Evolutionary conservation across 2,113 vertebrate species (phyloP), one percentile per base, ranked within the genome.

Genomic region (Dicentrarchus labrax): DNA sequence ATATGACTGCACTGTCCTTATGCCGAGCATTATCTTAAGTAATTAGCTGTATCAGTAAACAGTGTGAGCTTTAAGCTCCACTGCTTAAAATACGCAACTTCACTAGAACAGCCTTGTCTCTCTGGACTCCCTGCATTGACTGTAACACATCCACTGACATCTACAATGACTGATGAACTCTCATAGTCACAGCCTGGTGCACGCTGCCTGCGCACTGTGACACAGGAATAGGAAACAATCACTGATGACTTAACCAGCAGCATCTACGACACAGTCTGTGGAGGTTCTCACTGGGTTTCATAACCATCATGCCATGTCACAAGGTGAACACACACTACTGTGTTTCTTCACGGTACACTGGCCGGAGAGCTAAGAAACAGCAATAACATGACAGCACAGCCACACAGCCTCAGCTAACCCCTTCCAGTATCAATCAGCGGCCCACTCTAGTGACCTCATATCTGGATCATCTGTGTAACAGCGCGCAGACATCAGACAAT

Each of bases 401-500:
- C 65, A 13, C 22, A 9, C 45, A 76, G 68, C 84, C 83, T 86
- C 78, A 67, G 82, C 84, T 86, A 74, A 86, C 86, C 76, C 75
- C 80, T 67, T 59, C 43, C 54, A 61, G 65, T 60, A 85, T 83
- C 86, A 84, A 73, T 86, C 83, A 68, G 83, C 76, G 50, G 75
- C 85, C 76, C 79, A 45, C 48, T 38, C 51, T 12, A 50, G 78
- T 85, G 90, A 88, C 88, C 88, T 90, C 85, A 83, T 75, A 77
- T 85, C 89, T 79, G 80, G 69, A 89, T 85, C 77, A 72, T 83
- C 86, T 16, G 70, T 56, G 81, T 59, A 51, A 50, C 82, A 3
- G 60, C 50, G 11, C 69, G 56, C 78, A 76, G 57, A 84, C 76
- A 76, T 66, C 59, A 57, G 60, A 71, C 77, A 15, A 78, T 70